Evolutionary conservation across 2,888 invertebrate genomes (phyloP).

Genomic region (Oxystoma pomonae): DNA sequence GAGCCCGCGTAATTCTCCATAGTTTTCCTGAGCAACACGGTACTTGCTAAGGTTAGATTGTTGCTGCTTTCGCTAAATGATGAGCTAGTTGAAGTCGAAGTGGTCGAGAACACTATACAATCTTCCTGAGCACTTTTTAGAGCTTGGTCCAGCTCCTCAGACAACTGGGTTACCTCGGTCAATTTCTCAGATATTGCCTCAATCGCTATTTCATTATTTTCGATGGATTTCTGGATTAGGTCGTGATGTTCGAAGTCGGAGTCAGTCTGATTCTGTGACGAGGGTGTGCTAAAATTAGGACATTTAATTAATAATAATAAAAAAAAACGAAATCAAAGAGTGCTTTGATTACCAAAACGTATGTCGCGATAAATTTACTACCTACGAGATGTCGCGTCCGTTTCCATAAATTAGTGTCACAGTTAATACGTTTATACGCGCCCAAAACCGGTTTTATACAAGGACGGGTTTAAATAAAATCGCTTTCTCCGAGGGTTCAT

Average conservation of each 20-base stretch:
- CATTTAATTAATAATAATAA: constrained; percentile 12
- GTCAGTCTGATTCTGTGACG: constrained; percentile 23
- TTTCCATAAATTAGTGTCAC: no score
- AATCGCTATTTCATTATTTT: constrained; percentile 57
- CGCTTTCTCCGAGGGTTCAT: no score
- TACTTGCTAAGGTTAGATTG: constrained; percentile 15
- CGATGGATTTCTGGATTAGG: constrained; percentile 28
- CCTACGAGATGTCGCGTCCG: no score
- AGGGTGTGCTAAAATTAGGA: constrained; percentile 19
- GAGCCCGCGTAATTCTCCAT: constrained; percentile 26
- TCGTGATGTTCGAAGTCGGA: constrained; percentile 28
- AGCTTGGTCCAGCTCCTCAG: constrained; percentile 62
- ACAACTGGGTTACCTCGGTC: constrained; percentile 61
- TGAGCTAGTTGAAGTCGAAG: constrained; percentile 33
- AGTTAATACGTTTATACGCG: no score
- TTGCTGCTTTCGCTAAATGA: constrained; percentile 22
- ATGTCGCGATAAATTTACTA: no score
- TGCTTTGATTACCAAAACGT: no score
- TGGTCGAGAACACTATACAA: constrained; percentile 38
- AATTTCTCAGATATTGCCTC: constrained; percentile 64
- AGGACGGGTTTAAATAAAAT: no score
- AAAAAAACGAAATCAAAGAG: no score
- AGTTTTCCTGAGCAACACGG: no score
- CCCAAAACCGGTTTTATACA: no score
- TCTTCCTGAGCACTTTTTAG: constrained; percentile 52